Conservation (phyloP, 2,888 invertebrate species). For the Acronicta psi region DNA sequence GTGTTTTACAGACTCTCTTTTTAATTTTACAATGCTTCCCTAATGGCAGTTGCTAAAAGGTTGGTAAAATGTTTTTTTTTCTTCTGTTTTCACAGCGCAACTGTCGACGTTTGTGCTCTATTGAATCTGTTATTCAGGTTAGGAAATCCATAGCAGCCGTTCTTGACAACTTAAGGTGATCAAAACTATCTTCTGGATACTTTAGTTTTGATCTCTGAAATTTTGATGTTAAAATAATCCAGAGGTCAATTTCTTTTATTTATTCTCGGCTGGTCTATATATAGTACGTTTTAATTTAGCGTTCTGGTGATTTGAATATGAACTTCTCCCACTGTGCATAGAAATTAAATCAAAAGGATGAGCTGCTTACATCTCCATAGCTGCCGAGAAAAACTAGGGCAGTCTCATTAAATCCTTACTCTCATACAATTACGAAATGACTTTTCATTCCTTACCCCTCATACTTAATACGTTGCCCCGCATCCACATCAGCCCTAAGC, state of each 20-base stretch:
- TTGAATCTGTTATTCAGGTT: too few species aligned
- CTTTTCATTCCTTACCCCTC: slow-evolving; percentile 42
- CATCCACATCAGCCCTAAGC: slow-evolving; percentile 15
- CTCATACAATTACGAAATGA: slow-evolving; percentile 35
- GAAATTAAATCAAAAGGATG: not conserved
- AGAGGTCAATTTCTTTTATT: too few species aligned
- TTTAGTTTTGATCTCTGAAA: too few species aligned
- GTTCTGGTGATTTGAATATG: too few species aligned
- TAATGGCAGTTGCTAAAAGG: slow-evolving; percentile 14
- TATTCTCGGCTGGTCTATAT: too few species aligned
- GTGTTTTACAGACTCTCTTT: slow-evolving; percentile 17
- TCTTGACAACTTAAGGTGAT: too few species aligned
- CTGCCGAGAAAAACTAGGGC: slow-evolving; percentile 33
- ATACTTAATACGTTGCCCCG: slow-evolving; percentile 24
- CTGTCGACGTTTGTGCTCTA: too few species aligned
- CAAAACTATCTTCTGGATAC: too few species aligned
- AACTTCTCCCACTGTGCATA: not conserved
- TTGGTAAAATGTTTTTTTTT: not conserved
- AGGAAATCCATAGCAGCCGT: too few species aligned
- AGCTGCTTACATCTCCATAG: not conserved
- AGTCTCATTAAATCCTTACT: slow-evolving; percentile 50
- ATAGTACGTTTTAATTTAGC: too few species aligned
- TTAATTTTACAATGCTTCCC: slow-evolving; percentile 23
- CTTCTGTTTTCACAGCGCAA: too few species aligned
- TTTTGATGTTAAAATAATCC: too few species aligned